Percentiles rank a stretch among this genome's conserved stretches.
Conservation (phyloP, 2,113 vertebrate species). For the Pithys albifrons region DNA sequence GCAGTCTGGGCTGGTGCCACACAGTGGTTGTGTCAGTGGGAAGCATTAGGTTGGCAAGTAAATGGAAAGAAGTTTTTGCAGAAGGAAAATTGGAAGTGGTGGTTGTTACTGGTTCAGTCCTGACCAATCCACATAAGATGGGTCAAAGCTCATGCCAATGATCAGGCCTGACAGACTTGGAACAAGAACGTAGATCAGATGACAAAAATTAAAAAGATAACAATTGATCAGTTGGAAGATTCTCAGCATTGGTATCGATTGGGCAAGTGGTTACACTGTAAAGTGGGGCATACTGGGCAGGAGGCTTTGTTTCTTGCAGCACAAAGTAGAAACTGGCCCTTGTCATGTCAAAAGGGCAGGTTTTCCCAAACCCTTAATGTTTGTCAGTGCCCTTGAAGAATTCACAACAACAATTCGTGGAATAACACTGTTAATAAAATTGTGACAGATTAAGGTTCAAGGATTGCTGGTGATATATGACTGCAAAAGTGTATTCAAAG, state of each 20-base stretch:
- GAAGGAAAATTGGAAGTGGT: not conserved
- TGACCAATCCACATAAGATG: not conserved
- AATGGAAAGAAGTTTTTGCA: too few species aligned
- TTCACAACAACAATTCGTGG: too few species aligned
- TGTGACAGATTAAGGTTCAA: too few species aligned
- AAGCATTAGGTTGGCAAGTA: too few species aligned
- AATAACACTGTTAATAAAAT: too few species aligned
- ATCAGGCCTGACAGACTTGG: not conserved
- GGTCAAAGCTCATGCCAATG: not conserved
- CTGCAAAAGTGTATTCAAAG: too few species aligned
- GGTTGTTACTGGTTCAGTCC: not conserved
- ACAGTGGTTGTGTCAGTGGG: too few species aligned
- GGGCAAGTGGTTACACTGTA: not conserved
- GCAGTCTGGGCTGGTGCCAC: too few species aligned
- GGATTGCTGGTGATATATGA: too few species aligned
- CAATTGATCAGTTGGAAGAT: not conserved
- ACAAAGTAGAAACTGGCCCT: not conserved
- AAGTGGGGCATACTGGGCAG: not conserved
- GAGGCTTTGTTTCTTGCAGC: not conserved
- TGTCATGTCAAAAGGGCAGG: not conserved
- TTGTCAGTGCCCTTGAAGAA: too few species aligned
- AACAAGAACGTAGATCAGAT: not conserved
- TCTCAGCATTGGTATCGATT: not conserved
- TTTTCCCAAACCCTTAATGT: not conserved
- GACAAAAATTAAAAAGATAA: not conserved